These are phyloP conservation scores for Chanos chanos DNA, from an alignment of 2,797 vertebrate genomes.

Conservation along the genomic window DNA sequence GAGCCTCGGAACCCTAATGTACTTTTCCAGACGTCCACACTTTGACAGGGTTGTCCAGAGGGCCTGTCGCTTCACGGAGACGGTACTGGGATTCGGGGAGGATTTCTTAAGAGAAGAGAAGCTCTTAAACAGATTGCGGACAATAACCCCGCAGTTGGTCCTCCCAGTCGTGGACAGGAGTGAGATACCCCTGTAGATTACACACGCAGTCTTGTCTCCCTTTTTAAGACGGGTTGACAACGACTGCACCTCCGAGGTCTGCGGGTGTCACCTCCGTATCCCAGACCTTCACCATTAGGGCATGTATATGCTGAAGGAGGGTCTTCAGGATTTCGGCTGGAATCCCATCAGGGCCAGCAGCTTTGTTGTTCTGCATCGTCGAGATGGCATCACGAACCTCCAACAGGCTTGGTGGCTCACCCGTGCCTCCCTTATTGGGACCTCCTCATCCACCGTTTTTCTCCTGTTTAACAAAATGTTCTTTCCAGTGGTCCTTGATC, in stretches of 20 bases:
- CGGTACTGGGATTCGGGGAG: not conserved
- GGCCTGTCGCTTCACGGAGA: too few species aligned
- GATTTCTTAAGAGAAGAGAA: not conserved
- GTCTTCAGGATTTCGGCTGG: constrained; percentile 20
- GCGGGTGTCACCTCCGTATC: too few species aligned
- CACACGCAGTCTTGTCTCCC: not conserved
- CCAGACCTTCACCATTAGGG: constrained; percentile 10
- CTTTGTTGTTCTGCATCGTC: constrained; percentile 18
- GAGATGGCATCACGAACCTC: constrained; percentile 5
- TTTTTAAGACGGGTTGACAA: too few species aligned
- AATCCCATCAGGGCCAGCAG: constrained; percentile 11
- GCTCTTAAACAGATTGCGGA: not conserved
- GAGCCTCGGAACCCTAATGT: too few species aligned
- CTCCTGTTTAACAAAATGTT: constrained; percentile 3
- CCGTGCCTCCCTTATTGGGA: not conserved
- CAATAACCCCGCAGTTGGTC: too few species aligned
- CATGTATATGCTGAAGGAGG: constrained; percentile 8
- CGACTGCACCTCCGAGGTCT: too few species aligned
- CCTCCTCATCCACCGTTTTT: not conserved
- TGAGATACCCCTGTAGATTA: not conserved
- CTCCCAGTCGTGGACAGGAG: not conserved
- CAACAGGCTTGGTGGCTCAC: not conserved
- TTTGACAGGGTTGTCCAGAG: too few species aligned
- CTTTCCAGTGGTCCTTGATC: not conserved
- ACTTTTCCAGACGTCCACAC: too few species aligned